Evolutionary conservation across 64 coral and sea anemone species (phyloP), one percentile per base, ranked within the genome.

Genomic region (Catalaphyllia jardinei): DNA sequence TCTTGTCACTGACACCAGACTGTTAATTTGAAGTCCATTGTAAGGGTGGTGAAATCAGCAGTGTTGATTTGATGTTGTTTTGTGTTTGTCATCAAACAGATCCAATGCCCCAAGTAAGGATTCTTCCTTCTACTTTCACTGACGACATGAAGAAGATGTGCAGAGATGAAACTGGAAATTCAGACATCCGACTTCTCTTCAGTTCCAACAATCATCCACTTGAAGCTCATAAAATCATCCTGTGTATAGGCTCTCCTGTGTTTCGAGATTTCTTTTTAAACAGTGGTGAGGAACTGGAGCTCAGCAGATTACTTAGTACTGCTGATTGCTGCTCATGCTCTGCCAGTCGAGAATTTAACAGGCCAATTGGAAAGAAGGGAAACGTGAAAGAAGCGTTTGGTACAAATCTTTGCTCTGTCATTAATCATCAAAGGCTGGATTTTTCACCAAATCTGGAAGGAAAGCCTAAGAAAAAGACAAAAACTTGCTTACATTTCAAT

Each of bases 121-220:
- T 92, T 57, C 29, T 71, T 24, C 73, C 81, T 24, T 87, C 90
- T 0, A 87, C 73, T 9, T 92, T 83, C 46, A 49, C 74, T 65
- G 78, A 80, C 4, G 74, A 92, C 38, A 87, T 92, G 90, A 92
- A 52, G 64, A 86, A 87, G 42, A 80, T 92, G 72, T 65, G 51
- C 50, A 63, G 30, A 39, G 61, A 65, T 62, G 52, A 31, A 24
- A 16, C 75, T 27, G 76, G 72, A 20, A 57, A 73, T 60, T 87
- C 73, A 71, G 90, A 92, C 49, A 52, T 92, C 59, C 79, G 38
- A 25, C 62, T 92, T 19, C 24, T 62, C 38, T 92, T 72, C 75
- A 29, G 30, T 29, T 61, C 52, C 15, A 74, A 82, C 54, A 64
- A 22, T 64, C 67, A 35, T 16, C 54, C 73, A 64, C 59, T 86